A percentile compares a stretch with the other conserved stretches of the same genome.
These are phyloP conservation scores for Orthochromis indermauri DNA, from an alignment of 2,113 vertebrate species.

Conservation along the genomic window DNA sequence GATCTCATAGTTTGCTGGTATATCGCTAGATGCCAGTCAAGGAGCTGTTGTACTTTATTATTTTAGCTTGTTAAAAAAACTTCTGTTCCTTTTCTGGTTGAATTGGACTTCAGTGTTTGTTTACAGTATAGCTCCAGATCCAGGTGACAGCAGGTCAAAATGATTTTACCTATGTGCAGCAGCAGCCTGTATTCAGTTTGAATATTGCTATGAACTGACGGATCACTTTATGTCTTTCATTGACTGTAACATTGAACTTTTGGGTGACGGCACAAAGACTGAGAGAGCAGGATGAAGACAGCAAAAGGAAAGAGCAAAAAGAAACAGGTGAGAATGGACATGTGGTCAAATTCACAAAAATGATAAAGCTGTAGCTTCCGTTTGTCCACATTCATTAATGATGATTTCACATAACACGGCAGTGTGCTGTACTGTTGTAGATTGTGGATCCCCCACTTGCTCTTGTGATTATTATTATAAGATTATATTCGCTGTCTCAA, in stretches of 20 bases:
- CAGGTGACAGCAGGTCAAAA: background rate
- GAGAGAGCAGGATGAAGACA: background rate
- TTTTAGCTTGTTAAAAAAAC: background rate
- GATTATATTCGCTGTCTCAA: background rate
- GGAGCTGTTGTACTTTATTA: background rate
- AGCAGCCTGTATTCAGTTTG: background rate
- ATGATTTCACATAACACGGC: background rate
- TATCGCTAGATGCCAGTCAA: background rate
- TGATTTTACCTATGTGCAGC: background rate
- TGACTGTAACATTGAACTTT: background rate
- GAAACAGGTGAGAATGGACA: background rate
- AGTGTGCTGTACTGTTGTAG: background rate
- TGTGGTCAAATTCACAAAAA: background rate
- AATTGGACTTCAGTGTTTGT: background rate
- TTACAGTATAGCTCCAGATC: background rate
- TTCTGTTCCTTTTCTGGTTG: background rate
- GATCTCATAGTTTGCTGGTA: background rate
- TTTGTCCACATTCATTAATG: background rate
- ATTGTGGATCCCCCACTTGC: background rate
- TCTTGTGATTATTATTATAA: background rate
- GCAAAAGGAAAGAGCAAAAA: background rate
- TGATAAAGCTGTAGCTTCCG: background rate
- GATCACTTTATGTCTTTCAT: background rate
- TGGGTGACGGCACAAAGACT: background rate
- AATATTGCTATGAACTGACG: background rate